Evolutionary conservation across 2,888 invertebrate genomes (phyloP).

Genomic region (Drosophila nr. fundita): DNA sequence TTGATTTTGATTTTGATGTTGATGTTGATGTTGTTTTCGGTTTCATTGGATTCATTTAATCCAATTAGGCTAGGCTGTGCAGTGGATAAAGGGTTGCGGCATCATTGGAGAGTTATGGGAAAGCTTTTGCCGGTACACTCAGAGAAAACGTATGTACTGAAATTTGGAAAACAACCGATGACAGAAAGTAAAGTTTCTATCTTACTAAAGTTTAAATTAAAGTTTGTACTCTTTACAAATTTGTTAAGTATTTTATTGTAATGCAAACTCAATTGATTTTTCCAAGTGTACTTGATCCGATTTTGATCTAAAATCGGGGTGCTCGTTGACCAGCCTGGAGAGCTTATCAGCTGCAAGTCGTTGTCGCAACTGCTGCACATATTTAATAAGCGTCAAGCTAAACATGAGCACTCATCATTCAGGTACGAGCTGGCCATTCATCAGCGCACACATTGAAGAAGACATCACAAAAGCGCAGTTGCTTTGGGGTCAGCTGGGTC

Average conservation of each 20-base stretch:
- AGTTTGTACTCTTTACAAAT: background rate
- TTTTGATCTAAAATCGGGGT: conserved; percentile 20
- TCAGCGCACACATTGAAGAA: conserved; percentile 59
- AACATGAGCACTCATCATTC: conserved; percentile 74
- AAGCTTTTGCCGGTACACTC: conserved; percentile 49
- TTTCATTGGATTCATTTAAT: conserved; percentile 73
- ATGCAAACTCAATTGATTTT: no score
- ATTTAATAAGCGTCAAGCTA: conserved; percentile 72
- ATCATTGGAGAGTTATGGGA: conserved; percentile 67
- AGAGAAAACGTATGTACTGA: rapidly evolving
- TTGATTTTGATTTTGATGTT: conserved; percentile 56
- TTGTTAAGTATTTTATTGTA: no score
- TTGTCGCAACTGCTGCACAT: conserved; percentile 64
- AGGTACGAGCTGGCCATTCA: conserved; percentile 47
- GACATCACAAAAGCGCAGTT: conserved; percentile 52
- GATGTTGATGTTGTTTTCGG: conserved; percentile 71
- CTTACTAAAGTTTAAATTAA: background rate
- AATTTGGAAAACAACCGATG: background rate
- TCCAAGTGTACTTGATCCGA: conserved; percentile 32
- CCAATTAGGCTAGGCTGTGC: conserved; percentile 70
- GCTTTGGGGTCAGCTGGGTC: conserved; percentile 70
- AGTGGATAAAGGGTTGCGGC: conserved; percentile 40
- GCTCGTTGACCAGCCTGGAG: background rate
- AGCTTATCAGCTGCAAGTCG: conserved; percentile 62
- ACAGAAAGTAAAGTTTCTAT: background rate